Percentiles rank a stretch among this genome's conserved stretches.
These are phyloP conservation scores for Montifringilla adamsi DNA, from an alignment of 2,113 vertebrate species.

Conservation along the genomic window DNA sequence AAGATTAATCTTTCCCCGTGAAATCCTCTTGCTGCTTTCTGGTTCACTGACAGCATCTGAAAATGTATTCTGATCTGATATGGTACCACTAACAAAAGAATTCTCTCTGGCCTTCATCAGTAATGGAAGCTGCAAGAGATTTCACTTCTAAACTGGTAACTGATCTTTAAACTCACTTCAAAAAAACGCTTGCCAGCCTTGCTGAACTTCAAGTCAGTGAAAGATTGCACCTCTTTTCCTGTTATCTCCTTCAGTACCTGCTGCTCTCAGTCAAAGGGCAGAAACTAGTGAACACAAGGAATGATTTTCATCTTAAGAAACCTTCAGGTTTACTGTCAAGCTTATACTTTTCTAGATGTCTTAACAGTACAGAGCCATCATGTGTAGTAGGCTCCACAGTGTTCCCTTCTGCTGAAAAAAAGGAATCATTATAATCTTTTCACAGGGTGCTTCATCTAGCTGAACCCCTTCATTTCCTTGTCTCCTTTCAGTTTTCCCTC, in stretches of 20 bases:
- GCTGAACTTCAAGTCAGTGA: background rate
- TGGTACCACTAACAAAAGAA: background rate
- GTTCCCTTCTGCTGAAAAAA: background rate
- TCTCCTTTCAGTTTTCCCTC: background rate
- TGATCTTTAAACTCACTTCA: background rate
- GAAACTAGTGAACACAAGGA: background rate
- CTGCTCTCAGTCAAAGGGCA: background rate
- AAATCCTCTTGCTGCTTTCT: conserved; percentile 15
- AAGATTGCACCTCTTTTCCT: background rate
- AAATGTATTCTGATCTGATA: background rate
- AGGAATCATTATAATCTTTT: background rate
- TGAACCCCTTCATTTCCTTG: background rate
- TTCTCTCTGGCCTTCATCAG: background rate
- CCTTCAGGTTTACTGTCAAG: background rate
- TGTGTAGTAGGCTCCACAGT: background rate
- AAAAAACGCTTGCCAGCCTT: background rate
- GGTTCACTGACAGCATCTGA: background rate
- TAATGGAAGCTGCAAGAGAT: background rate
- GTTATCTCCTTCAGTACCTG: background rate
- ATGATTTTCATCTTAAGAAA: background rate
- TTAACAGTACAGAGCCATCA: background rate
- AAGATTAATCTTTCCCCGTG: background rate
- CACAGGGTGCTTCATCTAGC: background rate
- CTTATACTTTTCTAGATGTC: background rate
- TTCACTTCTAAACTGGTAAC: background rate